phyloP scores from a whole-genome alignment of 1,140 invertebrate genomes.

The Musca vetustissima region DNA sequence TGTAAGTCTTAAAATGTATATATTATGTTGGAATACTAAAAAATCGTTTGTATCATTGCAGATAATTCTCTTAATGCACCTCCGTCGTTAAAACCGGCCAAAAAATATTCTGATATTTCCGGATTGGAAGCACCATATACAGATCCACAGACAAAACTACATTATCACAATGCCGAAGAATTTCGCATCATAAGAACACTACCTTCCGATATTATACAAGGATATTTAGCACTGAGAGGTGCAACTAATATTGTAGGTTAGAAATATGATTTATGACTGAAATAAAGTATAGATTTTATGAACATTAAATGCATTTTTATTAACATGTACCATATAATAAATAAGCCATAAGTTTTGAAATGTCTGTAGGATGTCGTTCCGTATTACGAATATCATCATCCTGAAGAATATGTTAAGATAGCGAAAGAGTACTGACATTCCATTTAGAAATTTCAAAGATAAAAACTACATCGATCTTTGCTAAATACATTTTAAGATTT shows the following conservation, averaged over 20 bases:
- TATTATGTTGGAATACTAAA: background rate
- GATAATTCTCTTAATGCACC: slow-evolving; percentile 86
- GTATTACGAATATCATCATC: too few species aligned
- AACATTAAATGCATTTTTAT: too few species aligned
- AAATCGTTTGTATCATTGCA: too few species aligned
- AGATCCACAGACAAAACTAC: slow-evolving; percentile 86
- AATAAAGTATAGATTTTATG: too few species aligned
- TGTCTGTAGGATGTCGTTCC: too few species aligned
- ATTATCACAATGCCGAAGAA: slow-evolving; percentile 82
- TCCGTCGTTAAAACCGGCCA: slow-evolving; percentile 85
- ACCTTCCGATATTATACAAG: slow-evolving; percentile 87
- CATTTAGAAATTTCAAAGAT: too few species aligned
- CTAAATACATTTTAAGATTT: too few species aligned
- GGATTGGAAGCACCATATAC: slow-evolving; percentile 84
- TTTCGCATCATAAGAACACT: slow-evolving; percentile 80
- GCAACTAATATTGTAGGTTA: slow-evolving; percentile 78
- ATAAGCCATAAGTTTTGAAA: too few species aligned
- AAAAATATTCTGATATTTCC: slow-evolving; percentile 93
- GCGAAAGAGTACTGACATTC: too few species aligned
- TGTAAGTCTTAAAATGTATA: slow-evolving; percentile 59
- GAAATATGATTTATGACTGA: background rate
- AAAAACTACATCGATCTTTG: too few species aligned
- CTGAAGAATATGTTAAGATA: too few species aligned
- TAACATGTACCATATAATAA: too few species aligned
- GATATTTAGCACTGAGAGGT: slow-evolving; percentile 81